Evolutionary conservation across 2,113 vertebrate genomes (phyloP), one percentile per base, ranked within the genome.

Genomic region (Diadophis punctatus): DNA sequence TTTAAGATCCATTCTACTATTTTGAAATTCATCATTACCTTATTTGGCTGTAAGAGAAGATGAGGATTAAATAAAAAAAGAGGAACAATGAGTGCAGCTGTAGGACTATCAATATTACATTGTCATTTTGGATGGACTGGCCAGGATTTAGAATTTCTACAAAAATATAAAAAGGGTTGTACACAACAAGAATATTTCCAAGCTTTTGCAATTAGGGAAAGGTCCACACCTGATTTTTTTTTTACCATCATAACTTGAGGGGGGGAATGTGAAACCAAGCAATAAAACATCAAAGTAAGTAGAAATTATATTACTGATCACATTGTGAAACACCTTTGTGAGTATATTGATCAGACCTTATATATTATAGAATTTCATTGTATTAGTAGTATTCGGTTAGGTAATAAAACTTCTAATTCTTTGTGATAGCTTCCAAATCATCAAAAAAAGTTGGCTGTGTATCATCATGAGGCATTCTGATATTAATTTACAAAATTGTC

Each of bases 291-390:
- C 85, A 74, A 55, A 23, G 49, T 30, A 91, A 91, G 18, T 27
- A 91, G 53, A 92, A 93, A 92, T 86, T 90, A 92, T 91, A 52
- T 95, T 91, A 93, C 68, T 87, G 93, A 90, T 92, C 91, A 90
- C 60, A 34, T 90, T n/a, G 90, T 90, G 87, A n/a, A 60, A 58
- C 0, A 16, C 0, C 7, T 1, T 68, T 49, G 92, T 53, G 8
- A 89, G 22, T 91, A 90, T 94, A 94, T 92, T 90, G 94, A 63
- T 25, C 53, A 93, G 91, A 30, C 91, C 91, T 89, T 27, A 94
- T 92, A 8, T 80, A 90, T 88, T 91, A 6, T 88, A 88, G 91
- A 86, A 95, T 94, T 94, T 95, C 8, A 55, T 91, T 93, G 86
- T 74, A 92, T 95, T 90, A 90, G 87, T 90, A 90, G 56, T 95